These are phyloP conservation scores for Meloidogyne hapla DNA, from an alignment of 1,140 invertebrate genomes.

Conservation along the genomic window DNA sequence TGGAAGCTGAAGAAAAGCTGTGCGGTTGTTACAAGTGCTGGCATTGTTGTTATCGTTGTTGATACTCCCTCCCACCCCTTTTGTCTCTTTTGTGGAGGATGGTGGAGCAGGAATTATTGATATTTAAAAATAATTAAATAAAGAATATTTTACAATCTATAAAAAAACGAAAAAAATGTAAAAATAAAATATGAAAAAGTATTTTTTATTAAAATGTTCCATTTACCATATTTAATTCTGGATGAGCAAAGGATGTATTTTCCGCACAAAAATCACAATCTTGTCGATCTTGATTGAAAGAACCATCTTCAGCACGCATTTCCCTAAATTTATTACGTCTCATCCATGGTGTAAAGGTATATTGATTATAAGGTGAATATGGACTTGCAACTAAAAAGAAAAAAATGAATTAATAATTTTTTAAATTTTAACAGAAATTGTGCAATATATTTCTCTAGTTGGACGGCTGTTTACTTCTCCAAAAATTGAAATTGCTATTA, in stretches of 20 bases:
- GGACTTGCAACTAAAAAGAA: constrained; percentile 43
- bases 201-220: no score
- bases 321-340: constrained; percentile 15
- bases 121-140: neutral
- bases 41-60: neutral
- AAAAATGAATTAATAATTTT: no score
- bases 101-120: neutral
- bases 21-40: neutral
- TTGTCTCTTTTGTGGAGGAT: neutral
- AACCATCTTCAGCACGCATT: constrained; percentile 27
- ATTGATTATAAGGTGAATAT: constrained; percentile 47
- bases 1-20: neutral
- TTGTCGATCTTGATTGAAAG: constrained; percentile 69
- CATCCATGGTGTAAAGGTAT: constrained; percentile 43
- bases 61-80: neutral
- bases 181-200: no score
- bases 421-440: constrained; percentile 63
- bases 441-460: constrained; percentile 66
- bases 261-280: constrained; percentile 88
- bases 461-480: constrained; percentile 65
- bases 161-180: no score
- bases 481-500: constrained; percentile 67
- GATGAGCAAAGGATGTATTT: constrained; percentile 73
- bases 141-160: neutral
- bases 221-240: constrained; percentile 85